These are phyloP conservation scores for Plumapathes pennacea DNA, from an alignment of 92 coral and sea anemone genomes.

Conservation along the genomic window DNA sequence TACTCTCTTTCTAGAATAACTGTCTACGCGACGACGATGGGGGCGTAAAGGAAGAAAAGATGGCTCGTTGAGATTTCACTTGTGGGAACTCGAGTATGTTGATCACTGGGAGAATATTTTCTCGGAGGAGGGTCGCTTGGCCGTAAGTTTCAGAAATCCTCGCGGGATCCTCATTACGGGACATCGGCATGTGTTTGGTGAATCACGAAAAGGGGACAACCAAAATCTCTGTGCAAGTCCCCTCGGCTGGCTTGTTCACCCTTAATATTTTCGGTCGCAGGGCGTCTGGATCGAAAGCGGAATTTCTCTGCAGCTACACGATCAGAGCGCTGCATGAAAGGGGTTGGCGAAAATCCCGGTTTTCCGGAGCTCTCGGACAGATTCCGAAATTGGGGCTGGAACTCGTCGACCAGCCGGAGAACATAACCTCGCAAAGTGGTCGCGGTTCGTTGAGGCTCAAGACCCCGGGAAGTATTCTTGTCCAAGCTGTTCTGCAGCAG, in stretches of 20 bases:
- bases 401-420: conserved; percentile 56
- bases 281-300: conserved; percentile 33
- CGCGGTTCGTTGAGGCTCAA: conserved; percentile 44
- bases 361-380: conserved; percentile 49
- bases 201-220: conserved; percentile 34
- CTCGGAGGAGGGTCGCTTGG: conserved; percentile 58
- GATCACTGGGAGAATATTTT: conserved; percentile 64
- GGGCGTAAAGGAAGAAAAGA: no score
- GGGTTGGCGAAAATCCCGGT: conserved; percentile 71
- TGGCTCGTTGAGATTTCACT: conserved; percentile 46
- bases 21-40: no score
- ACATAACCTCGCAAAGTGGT: conserved; percentile 57
- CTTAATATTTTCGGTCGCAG: conserved; percentile 62
- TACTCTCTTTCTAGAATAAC: no score
- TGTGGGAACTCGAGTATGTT: conserved; percentile 42
- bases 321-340: conserved; percentile 62
- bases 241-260: conserved; percentile 60
- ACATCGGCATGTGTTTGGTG: conserved; percentile 66
- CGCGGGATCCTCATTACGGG: conserved; percentile 44
- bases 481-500: conserved; percentile 63
- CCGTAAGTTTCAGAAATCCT: conserved; percentile 55
- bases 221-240: conserved; percentile 56
- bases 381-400: conserved; percentile 58
- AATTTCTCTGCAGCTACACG: conserved; percentile 61
- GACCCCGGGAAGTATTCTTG: conserved; percentile 41